Evolutionary conservation across 1,140 invertebrate species (phyloP).

Genomic region (Lasioglossum baleicum): DNA sequence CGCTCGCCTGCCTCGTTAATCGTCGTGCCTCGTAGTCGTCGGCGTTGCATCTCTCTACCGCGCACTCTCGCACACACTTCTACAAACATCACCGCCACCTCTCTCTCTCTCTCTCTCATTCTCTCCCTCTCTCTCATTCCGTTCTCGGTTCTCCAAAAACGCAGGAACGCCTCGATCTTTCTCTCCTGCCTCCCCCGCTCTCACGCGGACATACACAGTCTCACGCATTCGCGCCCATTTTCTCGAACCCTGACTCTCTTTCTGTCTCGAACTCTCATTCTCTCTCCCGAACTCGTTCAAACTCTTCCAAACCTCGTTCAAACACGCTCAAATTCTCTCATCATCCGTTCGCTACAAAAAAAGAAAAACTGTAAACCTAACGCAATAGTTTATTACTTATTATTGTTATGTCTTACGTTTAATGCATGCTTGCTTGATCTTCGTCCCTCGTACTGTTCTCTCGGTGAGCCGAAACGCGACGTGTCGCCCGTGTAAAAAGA

Average conservation of each 20-base stretch:
- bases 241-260: not conserved
- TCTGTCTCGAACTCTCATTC: not conserved
- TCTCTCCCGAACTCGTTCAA: not conserved
- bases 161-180: not conserved
- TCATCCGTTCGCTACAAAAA: constrained; percentile 62
- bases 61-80: constrained; percentile 9
- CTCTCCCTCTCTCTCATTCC: not conserved
- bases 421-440: constrained; percentile 58
- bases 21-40: not conserved
- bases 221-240: constrained; percentile 7
- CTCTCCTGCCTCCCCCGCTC: not conserved
- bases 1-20: constrained; percentile 50
- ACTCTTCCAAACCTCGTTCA: not conserved
- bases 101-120: constrained; percentile 12
- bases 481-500: no score
- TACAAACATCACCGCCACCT: not conserved
- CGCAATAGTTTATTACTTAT: constrained; percentile 71
- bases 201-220: not conserved
- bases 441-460: constrained; percentile 21
- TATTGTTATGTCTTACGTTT: constrained; percentile 71
- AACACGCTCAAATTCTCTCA: constrained; percentile 36
- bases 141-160: no score
- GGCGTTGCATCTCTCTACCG: not conserved
- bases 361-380: constrained; percentile 69
- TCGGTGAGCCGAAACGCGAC: no score